Evolutionary conservation across 2,888 invertebrate genomes (phyloP).

Genomic region (Ophion ellenae): DNA sequence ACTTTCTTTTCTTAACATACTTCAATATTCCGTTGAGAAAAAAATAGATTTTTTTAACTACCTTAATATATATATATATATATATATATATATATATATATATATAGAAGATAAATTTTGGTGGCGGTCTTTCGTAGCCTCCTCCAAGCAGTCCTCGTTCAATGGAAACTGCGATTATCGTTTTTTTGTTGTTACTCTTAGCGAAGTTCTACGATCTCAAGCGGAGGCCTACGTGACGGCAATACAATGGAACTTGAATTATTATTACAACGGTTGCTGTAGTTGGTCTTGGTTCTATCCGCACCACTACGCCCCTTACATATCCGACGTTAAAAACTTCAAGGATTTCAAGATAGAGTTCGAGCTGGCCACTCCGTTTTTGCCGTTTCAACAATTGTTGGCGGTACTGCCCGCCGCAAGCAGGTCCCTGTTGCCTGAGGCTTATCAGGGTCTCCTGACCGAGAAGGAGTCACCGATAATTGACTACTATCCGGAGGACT

Average conservation of each 20-base stretch:
- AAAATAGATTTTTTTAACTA: too few species aligned
- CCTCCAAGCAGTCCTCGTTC: background rate
- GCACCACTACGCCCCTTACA: constrained; percentile 98
- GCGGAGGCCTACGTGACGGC: constrained; percentile 96
- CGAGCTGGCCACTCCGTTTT: constrained; percentile 93
- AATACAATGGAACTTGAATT: constrained; percentile 98
- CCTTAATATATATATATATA: too few species aligned
- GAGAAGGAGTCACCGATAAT: constrained; percentile 92
- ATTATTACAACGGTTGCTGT: constrained; percentile 98
- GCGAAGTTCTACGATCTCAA: constrained; percentile 91
- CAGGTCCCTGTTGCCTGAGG: constrained; percentile 89
- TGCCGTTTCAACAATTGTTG: constrained; percentile 95
- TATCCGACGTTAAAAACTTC: constrained; percentile 96
- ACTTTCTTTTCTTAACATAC: too few species aligned
- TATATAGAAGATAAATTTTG: background rate
- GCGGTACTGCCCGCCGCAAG: constrained; percentile 96
- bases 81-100: too few species aligned
- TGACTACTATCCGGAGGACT: constrained; percentile 95
- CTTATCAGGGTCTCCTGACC: constrained; percentile 92
- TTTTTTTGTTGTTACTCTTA: constrained; percentile 76
- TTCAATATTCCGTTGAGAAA: too few species aligned
- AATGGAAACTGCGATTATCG: background rate
- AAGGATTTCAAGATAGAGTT: constrained; percentile 91
- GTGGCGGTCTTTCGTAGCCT: background rate
- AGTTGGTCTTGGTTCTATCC: constrained; percentile 99